phyloP scores from a whole-genome alignment of 2,113 vertebrate species.

The Mugil cephalus region DNA sequence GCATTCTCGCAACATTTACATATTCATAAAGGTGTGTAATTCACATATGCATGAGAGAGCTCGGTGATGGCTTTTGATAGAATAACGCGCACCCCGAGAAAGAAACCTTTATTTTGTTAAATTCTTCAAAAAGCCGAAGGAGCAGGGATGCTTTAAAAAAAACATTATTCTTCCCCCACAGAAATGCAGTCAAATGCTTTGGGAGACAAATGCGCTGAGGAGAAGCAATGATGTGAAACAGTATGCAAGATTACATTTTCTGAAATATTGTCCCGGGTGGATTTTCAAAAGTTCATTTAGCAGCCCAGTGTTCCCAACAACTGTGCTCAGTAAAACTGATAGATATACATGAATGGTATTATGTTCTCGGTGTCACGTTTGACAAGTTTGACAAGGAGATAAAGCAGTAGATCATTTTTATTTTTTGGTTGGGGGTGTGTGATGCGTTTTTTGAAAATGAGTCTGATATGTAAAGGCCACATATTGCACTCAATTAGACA shows the following conservation, averaged over 20 bases:
- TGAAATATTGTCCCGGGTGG: constrained; percentile 83
- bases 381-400: constrained; percentile 10
- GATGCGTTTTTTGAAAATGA: neutral
- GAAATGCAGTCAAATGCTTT: constrained; percentile 83
- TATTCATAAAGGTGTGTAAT: constrained; percentile 90
- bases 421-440: neutral
- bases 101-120: constrained; percentile 83
- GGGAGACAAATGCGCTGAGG: constrained; percentile 84
- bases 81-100: constrained; percentile 77
- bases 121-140: constrained; percentile 80
- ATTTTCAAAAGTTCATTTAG: constrained; percentile 87
- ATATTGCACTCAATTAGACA: neutral
- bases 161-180: constrained; percentile 84
- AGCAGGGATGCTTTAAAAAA: constrained; percentile 82
- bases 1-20: constrained; percentile 87
- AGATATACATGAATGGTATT: constrained; percentile 71
- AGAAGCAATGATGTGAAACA: constrained; percentile 85
- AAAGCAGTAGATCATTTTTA: constrained; percentile 6
- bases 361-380: constrained; percentile 42
- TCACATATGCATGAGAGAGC: constrained; percentile 85
- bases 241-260: constrained; percentile 87
- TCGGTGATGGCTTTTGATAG: constrained; percentile 81
- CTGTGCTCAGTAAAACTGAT: constrained; percentile 70
- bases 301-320: constrained; percentile 78
- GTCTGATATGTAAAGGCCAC: neutral